Evolutionary conservation across 2,797 vertebrate species (phyloP), one percentile per base, ranked within the genome.

Genomic region (Lutjanus campechanus): DNA sequence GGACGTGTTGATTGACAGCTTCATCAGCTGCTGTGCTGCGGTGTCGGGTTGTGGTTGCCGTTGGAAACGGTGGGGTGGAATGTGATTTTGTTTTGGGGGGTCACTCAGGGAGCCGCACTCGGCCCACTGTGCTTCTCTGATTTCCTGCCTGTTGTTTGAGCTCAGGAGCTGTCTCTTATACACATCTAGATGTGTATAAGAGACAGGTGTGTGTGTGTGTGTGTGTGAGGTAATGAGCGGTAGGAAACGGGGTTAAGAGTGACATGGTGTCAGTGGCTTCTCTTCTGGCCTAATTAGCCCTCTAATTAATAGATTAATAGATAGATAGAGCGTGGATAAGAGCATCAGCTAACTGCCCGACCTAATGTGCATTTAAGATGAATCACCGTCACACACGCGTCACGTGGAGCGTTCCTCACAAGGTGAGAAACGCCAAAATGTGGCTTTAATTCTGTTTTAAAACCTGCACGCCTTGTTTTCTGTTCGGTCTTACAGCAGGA

Each of bases 231-330:
- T 91, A 93, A 91, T 87, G 90, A 93, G 88, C 65, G 56, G 83
- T 82, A 87, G 90, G 83, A 81, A 69, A 22, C 69, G 29, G 83
- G 87, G 89, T 88, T 86, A 69, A 84, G 81, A 87, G 85, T 87
- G 90, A 90, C 90, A 77, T 10, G 69, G 82, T 91, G 89, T 92
- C 90, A 89, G 82, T 85, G 85, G 85, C 84, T 92, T 73, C 93
- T 94, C 93, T 93, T 92, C 92, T 93, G 91, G 93, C 93, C 94
- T 96, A 96, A 96, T 96, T 96, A 96, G 93, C 91, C 90, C 87
- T 88, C 90, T 96, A 95, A 96, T 96, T 93, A 95, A 95, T 88
- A 88, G 92, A 93, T 91, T 91, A 91, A 89, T 92, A 86, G 89
- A 84, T 77, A 91, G 92, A 94, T 88, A 90, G 91, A 79, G 75